A percentile compares a stretch with the other conserved stretches of the same genome.
These are phyloP conservation scores for Leucosticte australis DNA, from an alignment of 2,113 vertebrate genomes.

Conservation along the genomic window DNA sequence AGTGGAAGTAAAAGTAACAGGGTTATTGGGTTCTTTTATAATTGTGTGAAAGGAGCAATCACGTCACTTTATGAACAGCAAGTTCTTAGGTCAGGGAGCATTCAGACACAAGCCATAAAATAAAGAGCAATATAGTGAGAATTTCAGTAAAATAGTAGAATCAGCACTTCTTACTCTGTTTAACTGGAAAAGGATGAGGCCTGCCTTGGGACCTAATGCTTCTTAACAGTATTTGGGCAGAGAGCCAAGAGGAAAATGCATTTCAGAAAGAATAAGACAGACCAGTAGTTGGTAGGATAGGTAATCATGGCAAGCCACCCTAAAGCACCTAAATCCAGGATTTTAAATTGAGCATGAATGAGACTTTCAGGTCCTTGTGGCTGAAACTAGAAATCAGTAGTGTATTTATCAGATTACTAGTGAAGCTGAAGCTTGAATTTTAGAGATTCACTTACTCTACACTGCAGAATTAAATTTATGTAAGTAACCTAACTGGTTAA, in stretches of 20 bases:
- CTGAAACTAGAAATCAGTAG: background rate
- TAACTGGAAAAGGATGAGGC: slow-evolving; percentile 69
- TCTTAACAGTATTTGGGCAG: slow-evolving; percentile 60
- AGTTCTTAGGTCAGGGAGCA: slow-evolving; percentile 70
- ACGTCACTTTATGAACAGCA: slow-evolving; percentile 64
- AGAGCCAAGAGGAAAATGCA: slow-evolving; percentile 70
- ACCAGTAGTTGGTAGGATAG: slow-evolving; percentile 24
- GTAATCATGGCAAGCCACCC: slow-evolving; percentile 43
- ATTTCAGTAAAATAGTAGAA: slow-evolving; percentile 71
- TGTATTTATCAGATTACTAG: background rate
- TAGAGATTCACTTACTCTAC: background rate
- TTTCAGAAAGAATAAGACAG: slow-evolving; percentile 57
- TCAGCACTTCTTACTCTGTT: slow-evolving; percentile 75
- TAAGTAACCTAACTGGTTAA: background rate
- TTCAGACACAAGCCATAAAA: slow-evolving; percentile 72
- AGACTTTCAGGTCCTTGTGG: background rate
- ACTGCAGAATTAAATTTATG: background rate
- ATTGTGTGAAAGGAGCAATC: slow-evolving; percentile 60
- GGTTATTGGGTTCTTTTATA: slow-evolving; percentile 50
- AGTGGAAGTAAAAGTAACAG: slow-evolving; percentile 19
- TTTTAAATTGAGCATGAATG: slow-evolving; percentile 30
- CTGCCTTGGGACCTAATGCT: slow-evolving; percentile 71
- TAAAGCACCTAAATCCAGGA: slow-evolving; percentile 14
- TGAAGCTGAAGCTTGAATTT: background rate
- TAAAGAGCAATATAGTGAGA: slow-evolving; percentile 68